These are phyloP conservation scores for Oreortyx pictus DNA, from an alignment of 2,797 vertebrate genomes.

Conservation along the genomic window DNA sequence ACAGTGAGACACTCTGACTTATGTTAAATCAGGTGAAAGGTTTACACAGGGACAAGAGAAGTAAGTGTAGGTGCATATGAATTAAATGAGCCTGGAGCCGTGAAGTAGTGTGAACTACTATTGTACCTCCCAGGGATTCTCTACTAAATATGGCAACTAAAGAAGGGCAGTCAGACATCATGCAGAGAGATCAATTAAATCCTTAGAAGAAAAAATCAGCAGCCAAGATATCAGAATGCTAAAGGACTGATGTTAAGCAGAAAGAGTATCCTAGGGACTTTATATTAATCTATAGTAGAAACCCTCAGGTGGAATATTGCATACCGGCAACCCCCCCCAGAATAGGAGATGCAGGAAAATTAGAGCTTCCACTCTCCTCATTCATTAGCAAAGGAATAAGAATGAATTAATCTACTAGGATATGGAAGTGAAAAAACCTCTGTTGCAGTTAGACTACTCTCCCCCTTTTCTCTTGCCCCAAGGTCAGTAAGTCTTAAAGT, in stretches of 20 bases:
- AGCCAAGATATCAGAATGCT: neutral
- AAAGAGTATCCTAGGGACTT: neutral
- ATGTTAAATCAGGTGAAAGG: neutral
- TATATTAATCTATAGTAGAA: neutral
- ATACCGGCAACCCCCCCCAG: neutral
- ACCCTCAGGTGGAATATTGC: neutral
- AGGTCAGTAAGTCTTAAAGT: neutral
- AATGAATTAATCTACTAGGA: neutral
- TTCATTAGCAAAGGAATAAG: neutral
- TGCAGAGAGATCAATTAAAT: neutral
- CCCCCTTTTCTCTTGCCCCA: neutral
- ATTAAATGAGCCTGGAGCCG: neutral
- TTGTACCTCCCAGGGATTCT: neutral
- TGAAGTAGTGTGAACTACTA: neutral
- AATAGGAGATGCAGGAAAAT: neutral
- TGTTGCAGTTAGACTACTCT: neutral
- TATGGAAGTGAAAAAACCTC: neutral
- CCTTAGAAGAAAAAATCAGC: neutral
- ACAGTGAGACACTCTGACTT: neutral
- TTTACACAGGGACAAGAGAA: neutral
- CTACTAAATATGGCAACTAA: neutral
- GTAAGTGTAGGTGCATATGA: neutral
- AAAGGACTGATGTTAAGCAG: neutral
- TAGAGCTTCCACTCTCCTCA: neutral
- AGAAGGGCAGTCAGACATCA: neutral